Conservation (phyloP, 2,888 invertebrate species). For the Polia nebulosa region DNA sequence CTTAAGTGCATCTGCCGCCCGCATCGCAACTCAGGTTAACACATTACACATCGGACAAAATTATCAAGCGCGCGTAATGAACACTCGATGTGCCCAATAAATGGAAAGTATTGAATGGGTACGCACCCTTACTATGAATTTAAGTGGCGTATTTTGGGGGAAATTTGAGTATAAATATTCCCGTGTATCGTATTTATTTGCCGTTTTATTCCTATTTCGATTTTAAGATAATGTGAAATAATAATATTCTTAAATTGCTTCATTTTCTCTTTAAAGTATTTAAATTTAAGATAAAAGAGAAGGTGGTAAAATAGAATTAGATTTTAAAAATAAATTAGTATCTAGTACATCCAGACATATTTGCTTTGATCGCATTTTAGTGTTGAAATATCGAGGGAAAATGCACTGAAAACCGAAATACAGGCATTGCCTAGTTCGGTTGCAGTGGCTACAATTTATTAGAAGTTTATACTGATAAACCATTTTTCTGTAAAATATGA, state of each 20-base stretch:
- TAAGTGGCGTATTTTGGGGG: slow-evolving; percentile 11
- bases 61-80: slow-evolving; percentile 61
- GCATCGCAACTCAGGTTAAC: slow-evolving; percentile 70
- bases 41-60: slow-evolving; percentile 42
- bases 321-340: too few relatives aligned
- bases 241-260: neutral
- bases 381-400: too few relatives aligned
- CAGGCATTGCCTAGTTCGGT: too few relatives aligned
- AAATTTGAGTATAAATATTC: neutral
- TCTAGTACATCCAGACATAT: too few relatives aligned
- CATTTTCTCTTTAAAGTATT: too few relatives aligned
- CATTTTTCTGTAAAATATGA: too few relatives aligned
- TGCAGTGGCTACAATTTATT: too few relatives aligned
- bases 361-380: too few relatives aligned
- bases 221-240: neutral
- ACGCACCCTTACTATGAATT: slow-evolving; percentile 20
- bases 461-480: too few relatives aligned
- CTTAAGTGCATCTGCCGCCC: slow-evolving; percentile 77
- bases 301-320: too few relatives aligned
- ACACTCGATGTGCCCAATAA: slow-evolving; percentile 70
- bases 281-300: too few relatives aligned
- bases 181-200: neutral
- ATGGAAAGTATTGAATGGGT: slow-evolving; percentile 65
- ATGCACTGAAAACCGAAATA: too few relatives aligned
- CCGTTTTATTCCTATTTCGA: neutral